phyloP scores from a whole-genome alignment of 2,113 vertebrate species.

The Crotalus viridis region DNA sequence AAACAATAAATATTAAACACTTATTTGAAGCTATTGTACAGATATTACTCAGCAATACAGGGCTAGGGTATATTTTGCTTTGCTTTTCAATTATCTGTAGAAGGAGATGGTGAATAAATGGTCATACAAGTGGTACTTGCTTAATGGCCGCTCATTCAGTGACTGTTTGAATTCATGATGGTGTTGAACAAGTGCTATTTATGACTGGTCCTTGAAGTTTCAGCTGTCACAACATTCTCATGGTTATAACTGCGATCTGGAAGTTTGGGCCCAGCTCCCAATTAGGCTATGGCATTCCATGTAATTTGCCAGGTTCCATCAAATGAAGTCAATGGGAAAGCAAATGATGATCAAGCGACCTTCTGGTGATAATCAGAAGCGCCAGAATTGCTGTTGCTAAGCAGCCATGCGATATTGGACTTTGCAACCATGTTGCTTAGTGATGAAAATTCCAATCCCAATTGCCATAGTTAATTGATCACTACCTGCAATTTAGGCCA shows the following conservation, averaged over 20 bases:
- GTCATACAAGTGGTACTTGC: not conserved
- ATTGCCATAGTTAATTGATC: not conserved
- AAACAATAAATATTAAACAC: not conserved
- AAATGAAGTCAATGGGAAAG: not conserved
- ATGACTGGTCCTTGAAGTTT: not conserved
- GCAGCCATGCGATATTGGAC: not conserved
- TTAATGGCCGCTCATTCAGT: not conserved
- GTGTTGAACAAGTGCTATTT: not conserved
- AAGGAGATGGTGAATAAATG: slow-evolving; percentile 2
- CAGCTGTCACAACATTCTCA: not conserved
- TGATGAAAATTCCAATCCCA: not conserved
- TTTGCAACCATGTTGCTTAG: not conserved
- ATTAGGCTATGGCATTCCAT: not conserved
- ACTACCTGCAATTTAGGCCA: not conserved
- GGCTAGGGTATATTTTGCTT: not conserved
- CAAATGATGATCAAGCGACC: not conserved
- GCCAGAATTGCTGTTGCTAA: not conserved
- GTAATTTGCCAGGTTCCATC: not conserved
- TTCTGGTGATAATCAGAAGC: not conserved
- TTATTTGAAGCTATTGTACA: not conserved
- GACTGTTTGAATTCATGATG: not conserved
- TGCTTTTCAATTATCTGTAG: not conserved
- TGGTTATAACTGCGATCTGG: not conserved
- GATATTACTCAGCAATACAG: not conserved
- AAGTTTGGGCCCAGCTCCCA: not conserved